Conservation (phyloP, 2,797 vertebrate genomes). For the Dromococcyx pavoninus region DNA sequence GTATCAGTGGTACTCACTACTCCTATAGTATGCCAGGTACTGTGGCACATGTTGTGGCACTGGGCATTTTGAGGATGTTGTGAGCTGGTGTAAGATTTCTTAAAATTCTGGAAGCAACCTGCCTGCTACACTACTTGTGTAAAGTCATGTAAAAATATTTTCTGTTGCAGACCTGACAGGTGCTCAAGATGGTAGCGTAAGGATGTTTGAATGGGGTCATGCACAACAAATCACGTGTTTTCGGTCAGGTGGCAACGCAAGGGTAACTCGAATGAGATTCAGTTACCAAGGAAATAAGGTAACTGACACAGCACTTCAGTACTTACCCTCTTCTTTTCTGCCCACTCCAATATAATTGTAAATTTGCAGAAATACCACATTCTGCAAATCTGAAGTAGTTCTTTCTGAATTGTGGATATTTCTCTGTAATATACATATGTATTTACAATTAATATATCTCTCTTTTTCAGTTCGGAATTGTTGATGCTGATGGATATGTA, state of each 20-base stretch:
- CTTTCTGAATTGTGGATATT: neutral
- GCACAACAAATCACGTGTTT: slow-evolving; percentile 97
- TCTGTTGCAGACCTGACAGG: slow-evolving; percentile 89
- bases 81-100: neutral
- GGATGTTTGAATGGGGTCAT: slow-evolving; percentile 99
- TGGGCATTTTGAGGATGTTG: neutral
- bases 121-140: neutral
- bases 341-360: neutral
- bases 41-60: neutral
- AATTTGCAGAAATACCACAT: neutral
- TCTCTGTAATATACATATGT: neutral
- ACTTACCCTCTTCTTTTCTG: neutral
- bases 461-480: slow-evolving; percentile 88
- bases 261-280: slow-evolving; percentile 95
- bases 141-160: neutral
- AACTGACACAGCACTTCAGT: slow-evolving; percentile 14
- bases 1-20: neutral
- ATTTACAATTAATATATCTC: neutral
- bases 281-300: slow-evolving; percentile 99
- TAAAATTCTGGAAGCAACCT: neutral
- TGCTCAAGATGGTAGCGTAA: slow-evolving; percentile 96
- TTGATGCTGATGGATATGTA: slow-evolving; percentile 94
- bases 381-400: neutral
- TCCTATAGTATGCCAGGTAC: neutral
- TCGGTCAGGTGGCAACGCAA: slow-evolving; percentile 91